These are phyloP conservation scores for Eubasilissa splendida DNA, from an alignment of 2,888 invertebrate genomes.

Conservation along the genomic window DNA sequence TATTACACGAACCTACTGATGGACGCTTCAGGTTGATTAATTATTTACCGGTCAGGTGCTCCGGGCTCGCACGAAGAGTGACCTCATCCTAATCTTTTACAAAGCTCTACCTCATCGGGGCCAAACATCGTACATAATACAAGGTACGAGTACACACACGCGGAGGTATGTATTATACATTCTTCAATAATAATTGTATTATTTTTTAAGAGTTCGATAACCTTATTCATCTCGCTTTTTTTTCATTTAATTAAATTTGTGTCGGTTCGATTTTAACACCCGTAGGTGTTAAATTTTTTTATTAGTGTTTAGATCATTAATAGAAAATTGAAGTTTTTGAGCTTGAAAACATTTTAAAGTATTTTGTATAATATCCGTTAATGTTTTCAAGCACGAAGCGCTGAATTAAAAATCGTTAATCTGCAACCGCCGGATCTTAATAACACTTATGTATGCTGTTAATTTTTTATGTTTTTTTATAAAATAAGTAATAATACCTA, in stretches of 20 bases:
- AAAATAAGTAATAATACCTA: too few relatives aligned
- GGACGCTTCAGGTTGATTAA: conserved; percentile 39
- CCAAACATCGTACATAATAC: background rate
- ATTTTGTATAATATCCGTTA: too few relatives aligned
- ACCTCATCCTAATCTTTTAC: conserved; percentile 30
- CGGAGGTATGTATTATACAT: too few relatives aligned
- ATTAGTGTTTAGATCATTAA: background rate
- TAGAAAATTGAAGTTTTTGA: background rate
- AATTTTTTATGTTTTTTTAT: too few relatives aligned
- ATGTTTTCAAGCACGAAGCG: too few relatives aligned
- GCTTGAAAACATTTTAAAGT: too few relatives aligned
- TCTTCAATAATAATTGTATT: background rate
- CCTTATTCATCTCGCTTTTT: conserved; percentile 8
- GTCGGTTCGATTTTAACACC: background rate
- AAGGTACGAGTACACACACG: background rate
- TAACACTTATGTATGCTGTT: too few relatives aligned
- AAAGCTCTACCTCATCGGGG: background rate
- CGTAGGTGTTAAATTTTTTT: conserved; percentile 16
- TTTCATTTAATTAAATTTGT: background rate
- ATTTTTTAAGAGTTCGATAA: background rate
- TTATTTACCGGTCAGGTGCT: conserved; percentile 16
- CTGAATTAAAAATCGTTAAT: too few relatives aligned
- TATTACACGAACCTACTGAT: conserved; percentile 2
- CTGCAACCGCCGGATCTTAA: too few relatives aligned
- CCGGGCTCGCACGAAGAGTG: conserved; percentile 35